Evolutionary conservation across 2,888 invertebrate species (phyloP).

Genomic region (Epistrophe eligans): DNA sequence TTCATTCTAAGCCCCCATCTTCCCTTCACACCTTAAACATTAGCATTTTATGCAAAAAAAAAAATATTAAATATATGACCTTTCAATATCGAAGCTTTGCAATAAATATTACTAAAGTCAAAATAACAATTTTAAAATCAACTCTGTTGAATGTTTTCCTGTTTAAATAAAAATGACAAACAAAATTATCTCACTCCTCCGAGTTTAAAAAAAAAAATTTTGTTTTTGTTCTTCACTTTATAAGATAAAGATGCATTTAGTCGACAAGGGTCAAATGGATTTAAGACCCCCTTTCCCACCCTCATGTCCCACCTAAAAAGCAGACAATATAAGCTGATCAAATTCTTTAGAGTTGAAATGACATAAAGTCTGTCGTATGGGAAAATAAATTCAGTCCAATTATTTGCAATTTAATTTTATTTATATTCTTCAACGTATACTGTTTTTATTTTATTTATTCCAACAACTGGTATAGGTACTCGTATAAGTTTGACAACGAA

Average conservation of each 20-base stretch:
- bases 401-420: constrained; percentile 63
- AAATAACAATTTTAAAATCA: not conserved
- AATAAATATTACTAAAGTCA: constrained; percentile 5
- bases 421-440: not conserved
- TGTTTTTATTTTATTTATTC: not conserved
- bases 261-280: constrained; percentile 65
- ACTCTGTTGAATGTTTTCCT: constrained; percentile 5
- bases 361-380: constrained; percentile 53
- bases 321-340: constrained; percentile 49
- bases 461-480: not conserved
- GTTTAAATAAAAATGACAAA: constrained; percentile 14
- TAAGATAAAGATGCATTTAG: constrained; percentile 35
- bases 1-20: not conserved
- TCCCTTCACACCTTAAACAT: not conserved
- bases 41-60: not conserved
- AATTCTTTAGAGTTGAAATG: constrained; percentile 47
- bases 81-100: not conserved
- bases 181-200: constrained; percentile 19
- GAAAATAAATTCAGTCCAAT: constrained; percentile 63
- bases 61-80: not conserved
- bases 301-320: constrained; percentile 17
- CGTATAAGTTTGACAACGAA: not conserved
- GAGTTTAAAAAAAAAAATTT: not conserved
- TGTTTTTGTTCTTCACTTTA: constrained; percentile 20
- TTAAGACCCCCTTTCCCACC: constrained; percentile 16